These are phyloP conservation scores for Microchirus variegatus DNA, from an alignment of 2,797 vertebrate genomes.

Conservation along the genomic window DNA sequence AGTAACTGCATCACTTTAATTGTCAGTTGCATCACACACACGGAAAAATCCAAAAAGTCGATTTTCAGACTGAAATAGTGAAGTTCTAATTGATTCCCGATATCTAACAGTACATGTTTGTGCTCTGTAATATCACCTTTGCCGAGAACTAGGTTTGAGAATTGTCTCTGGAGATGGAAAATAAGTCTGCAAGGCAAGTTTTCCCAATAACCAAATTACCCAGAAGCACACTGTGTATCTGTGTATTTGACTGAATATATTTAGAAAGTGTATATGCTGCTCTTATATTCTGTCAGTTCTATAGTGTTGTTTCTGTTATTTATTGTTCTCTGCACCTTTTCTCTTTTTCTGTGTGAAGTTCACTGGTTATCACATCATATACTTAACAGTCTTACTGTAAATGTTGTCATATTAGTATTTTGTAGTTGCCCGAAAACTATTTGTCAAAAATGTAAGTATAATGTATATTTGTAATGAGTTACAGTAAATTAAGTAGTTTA, in stretches of 20 bases:
- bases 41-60: too few relatives aligned
- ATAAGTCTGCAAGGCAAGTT: neutral
- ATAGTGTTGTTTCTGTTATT: slow-evolving; percentile 14
- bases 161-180: too few relatives aligned
- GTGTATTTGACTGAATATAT: slow-evolving; percentile 7
- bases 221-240: neutral
- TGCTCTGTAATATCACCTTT: too few relatives aligned
- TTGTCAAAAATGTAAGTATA: slow-evolving; percentile 23
- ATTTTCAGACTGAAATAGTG: neutral
- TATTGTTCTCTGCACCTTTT: slow-evolving; percentile 5
- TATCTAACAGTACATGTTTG: neutral
- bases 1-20: neutral
- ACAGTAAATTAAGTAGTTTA: too few relatives aligned
- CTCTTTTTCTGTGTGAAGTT: slow-evolving; percentile 19
- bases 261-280: neutral
- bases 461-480: too few relatives aligned
- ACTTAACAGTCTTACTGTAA: neutral
- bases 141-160: too few relatives aligned
- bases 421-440: neutral
- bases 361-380: neutral
- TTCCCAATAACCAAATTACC: slow-evolving; percentile 1
- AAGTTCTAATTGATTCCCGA: slow-evolving; percentile 1
- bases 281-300: slow-evolving; percentile 9
- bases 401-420: neutral
- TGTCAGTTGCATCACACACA: too few relatives aligned